Base-by-base conservation (phyloP, 2,113 vertebrate species). In the Micronycteris hirsuta region DNA sequence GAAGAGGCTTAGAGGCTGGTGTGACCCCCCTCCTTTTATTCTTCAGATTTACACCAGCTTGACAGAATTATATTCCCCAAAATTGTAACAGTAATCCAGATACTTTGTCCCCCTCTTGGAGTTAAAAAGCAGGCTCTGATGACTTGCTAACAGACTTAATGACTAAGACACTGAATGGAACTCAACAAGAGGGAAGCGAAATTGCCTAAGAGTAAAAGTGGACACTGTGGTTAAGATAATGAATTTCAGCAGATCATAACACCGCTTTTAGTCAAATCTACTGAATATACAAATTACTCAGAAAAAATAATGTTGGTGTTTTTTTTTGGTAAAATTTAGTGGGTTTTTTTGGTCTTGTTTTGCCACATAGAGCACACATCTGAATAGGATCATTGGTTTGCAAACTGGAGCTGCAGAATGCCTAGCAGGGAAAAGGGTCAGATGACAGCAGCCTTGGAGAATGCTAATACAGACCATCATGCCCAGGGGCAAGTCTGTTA, bases 11-110 rank as follows among this genome's bases (percentile, higher is more conserved):
- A 73, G 9, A 15, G 8, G n/a, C 22, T 43, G 28, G 3, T 33
- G 2, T 41, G 22, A 68, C 7, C 63, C 3, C 0, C 3, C 8
- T 41, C 4, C 0, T 3, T 6, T 56, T 73, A 41, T 38, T 33
- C 28, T 12, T 70, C 33, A 90, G 77, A 82, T 70, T n/a, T 71
- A 73, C 8, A 94, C 3, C 2, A 47, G 6, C 6, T 36, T 28
- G 7, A 17, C 28, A 38, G 90, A 86, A 3, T 71, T 43, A n/a
- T n/a, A 91, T 54, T 63, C 17, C 10, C 26, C 49, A 4, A 71
- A 67, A 58, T 28, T 56, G 67, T 80, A 61, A 58, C 41, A 33
- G 13, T 9, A 67, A 94, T 38, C 4, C 9, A 91, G 77, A 81
- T 52, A 10, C 22, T 80, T 67, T n/a, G 1, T 58, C 71, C 7